phyloP scores from a whole-genome alignment of 2,888 invertebrate genomes.

The Mycalesis mineus region DNA sequence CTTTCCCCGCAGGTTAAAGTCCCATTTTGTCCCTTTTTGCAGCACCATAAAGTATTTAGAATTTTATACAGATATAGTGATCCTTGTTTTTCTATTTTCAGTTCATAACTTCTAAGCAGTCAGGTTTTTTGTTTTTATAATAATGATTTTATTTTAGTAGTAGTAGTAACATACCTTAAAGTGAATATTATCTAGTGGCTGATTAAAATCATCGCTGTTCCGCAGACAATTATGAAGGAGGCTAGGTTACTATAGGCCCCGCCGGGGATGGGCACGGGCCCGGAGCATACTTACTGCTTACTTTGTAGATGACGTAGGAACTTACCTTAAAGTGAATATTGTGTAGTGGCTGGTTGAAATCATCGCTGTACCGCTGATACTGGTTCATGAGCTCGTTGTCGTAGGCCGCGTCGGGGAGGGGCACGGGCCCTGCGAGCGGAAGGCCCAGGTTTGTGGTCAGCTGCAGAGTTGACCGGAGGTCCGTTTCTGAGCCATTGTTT shows the following conservation, averaged over 20 bases:
- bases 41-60: too few relatives aligned
- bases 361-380: conserved; percentile 81
- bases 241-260: neutral
- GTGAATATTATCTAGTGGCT: neutral
- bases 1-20: too few relatives aligned
- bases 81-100: too few relatives aligned
- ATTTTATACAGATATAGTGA: too few relatives aligned
- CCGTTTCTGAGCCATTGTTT: conserved; percentile 78
- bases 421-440: conserved; percentile 88
- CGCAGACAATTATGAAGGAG: neutral
- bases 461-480: conserved; percentile 61
- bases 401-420: conserved; percentile 82
- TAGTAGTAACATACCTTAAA: neutral
- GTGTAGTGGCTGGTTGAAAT: conserved; percentile 84
- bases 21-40: too few relatives aligned
- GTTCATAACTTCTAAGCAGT: too few relatives aligned
- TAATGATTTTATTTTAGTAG: too few relatives aligned
- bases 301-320: neutral
- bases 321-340: conserved; percentile 63
- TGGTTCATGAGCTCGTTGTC: conserved; percentile 71
- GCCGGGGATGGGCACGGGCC: neutral
- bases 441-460: conserved; percentile 76
- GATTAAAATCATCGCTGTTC: neutral
- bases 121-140: too few relatives aligned
- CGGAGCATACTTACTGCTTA: too few relatives aligned